Base-by-base conservation (phyloP, 2,113 vertebrate genomes). In the Boulengerochromis microlepis region DNA sequence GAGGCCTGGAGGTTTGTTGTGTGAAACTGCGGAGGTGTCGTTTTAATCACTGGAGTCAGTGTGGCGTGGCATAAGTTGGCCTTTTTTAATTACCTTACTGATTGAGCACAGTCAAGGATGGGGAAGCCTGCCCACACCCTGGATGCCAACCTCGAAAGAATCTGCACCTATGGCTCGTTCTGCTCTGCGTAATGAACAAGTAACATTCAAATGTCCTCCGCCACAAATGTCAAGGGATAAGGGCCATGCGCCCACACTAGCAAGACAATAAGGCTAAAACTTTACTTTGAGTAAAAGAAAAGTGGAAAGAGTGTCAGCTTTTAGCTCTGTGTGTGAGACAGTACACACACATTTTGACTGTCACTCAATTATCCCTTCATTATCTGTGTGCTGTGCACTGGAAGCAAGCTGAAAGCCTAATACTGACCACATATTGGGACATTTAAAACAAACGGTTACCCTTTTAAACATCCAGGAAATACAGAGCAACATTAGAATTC, bases 51-150 rank as follows among this genome's bases (percentile, higher is more conserved):
- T 81, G 85, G 81, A 95, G 93, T 89, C 92, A 95, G 85, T 92
- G 96, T 93, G 91, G 92, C 94, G 91, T 95, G 93, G 94, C 94
- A 93, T 81, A 90, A 95, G 93, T 96, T 94, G 94, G 94, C 93
- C 92, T 90, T 94, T 92, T 95, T 95, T 96, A 96, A 96, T 96
- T 96, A 95, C 92, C 92, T 90, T 33, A 84, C 92, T 95, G 91
- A 96, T 93, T 94, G 94, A 92, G 93, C 91, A 87, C 90, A 92
- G 92, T 91, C 93, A 95, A 93, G 94, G 94, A 95, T 93, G 93
- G 94, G 89, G 64, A 87, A 81, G 91, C 81, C 87, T 92, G 92
- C 91, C 93, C 95, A 92, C 92, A 76, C 40, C 85, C 81, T 81
- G 87, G 85, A 90, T 84, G 84, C 89, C 89, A 84, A 86, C 87